Base-by-base conservation (phyloP, 2,113 vertebrate species). In the Macrotis lagotis region DNA sequence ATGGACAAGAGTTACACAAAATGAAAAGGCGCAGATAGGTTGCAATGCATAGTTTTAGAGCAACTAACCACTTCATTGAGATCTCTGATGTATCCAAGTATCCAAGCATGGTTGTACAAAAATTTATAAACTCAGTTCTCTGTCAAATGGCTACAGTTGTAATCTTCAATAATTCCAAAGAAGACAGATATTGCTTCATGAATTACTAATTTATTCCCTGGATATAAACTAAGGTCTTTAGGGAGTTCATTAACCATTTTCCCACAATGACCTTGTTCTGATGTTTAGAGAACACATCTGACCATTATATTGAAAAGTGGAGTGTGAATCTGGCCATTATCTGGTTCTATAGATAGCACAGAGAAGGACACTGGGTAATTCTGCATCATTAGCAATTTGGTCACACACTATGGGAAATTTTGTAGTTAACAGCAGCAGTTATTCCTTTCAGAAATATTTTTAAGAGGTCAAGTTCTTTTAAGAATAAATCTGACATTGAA, bases 351-450 rank as follows among this genome's bases (percentile, higher is more conserved):
- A 94, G 12, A 94, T 16, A 26, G 91, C 48, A 53, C 31, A 48
- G 90, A 47, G 44, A 89, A 66, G n/a, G 9, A 59, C 9, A 89
- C 48, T 88, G 12, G 50, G 88, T 94, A 24, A 90, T 48, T 14
- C 51, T 51, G 90, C 37, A 1, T 53, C 53, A 2, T 91, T 31
- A 93, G 25, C 0, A 53, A 93, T 50, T 94, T 94, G 51, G 11
- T 25, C 88, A 47, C 51, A 47, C 83, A 53, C 14, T 14, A 66
- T 93, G 94, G 48, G 10, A 51, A 97, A 88, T 11, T 25, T 94
- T 94, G 50, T 90, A 53, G 48, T 74, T 96, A 96, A 59, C 8
- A 96, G 50, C 10, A 93, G 26, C 37, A 83, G n/a, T 44, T 44
- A 83, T 24, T 83, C 37, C 19, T 83, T 74, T 22, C 37, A 83